Evolutionary conservation across 2,888 invertebrate species (phyloP).

Genomic region (Zaprionus obscuricornis): DNA sequence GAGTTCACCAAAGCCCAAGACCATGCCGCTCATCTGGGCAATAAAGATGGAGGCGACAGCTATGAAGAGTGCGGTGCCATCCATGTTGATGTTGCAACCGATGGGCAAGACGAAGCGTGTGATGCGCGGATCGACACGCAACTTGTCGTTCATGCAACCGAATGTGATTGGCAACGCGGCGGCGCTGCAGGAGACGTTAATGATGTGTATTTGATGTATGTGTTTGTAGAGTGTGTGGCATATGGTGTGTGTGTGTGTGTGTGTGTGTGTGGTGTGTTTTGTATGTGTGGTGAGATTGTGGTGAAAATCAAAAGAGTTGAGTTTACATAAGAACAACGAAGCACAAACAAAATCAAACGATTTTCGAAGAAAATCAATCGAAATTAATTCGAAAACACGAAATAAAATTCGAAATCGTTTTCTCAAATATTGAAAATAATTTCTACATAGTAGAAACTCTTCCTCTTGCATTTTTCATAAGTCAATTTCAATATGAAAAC

Average conservation of each 20-base stretch:
- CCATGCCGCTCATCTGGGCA: conserved; percentile 93
- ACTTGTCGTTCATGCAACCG: conserved; percentile 92
- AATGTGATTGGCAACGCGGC: conserved; percentile 95
- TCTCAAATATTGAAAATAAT: too few relatives aligned
- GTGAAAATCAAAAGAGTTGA: conserved; percentile 53
- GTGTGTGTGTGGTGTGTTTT: conserved; percentile 22
- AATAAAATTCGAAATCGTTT: too few relatives aligned
- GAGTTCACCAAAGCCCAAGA: conserved; percentile 91
- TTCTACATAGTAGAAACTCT: too few relatives aligned
- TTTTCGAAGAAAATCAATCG: conserved; percentile 71
- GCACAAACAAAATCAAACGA: conserved; percentile 59
- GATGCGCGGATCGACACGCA: conserved; percentile 91
- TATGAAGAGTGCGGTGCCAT: conserved; percentile 94
- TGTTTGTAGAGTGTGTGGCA: conserved; percentile 6
- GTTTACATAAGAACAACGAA: conserved; percentile 48
- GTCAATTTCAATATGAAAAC: too few relatives aligned
- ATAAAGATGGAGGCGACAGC: conserved; percentile 93
- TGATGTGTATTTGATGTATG: conserved; percentile 18
- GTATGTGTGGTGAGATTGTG: conserved; percentile 39
- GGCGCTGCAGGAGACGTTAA: conserved; percentile 85
- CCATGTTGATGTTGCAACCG: conserved; percentile 97
- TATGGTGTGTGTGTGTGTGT: conserved; percentile 20
- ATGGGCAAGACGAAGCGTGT: conserved; percentile 95
- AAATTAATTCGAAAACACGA: too few relatives aligned
- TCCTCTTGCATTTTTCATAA: too few relatives aligned